Base-by-base conservation (phyloP, 1,140 invertebrate species). In the Heliconius hermathena region DNA sequence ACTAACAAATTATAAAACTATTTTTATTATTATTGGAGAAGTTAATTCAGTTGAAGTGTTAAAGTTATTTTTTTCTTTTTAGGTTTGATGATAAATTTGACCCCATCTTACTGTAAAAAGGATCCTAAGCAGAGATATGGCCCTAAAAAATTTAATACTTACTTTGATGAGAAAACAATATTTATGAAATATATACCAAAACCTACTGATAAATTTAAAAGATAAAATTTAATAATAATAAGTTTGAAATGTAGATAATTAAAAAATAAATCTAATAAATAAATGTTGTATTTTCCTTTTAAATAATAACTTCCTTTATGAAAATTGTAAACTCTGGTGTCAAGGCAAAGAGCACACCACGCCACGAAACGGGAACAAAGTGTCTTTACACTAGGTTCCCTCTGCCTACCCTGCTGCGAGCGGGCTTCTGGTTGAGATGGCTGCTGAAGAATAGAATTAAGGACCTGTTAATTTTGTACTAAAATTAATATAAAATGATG, bases 141-240 rank as follows among this genome's bases (percentile, higher is more conserved):
- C 1, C 96, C 96, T 95, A 97, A 96, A 84, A 97, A 97, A 84
- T 98, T 95, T 85, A 98, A 98, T 91, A 97, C 96, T 83, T 98
- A 98, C 90, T 98, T 96, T 90, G 96, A 97, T 92, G 97, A 98
- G 94, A 90, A 84, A 1, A 97, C 97, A n/a, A 97, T 98, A 78
- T 95, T 95, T 79, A 84, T 86, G 88, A 90, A 84, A 80, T 87
- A 79, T 36, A 89, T 92, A 82, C 90, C 91, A 8, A 88, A 90
- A 73, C 89, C 84, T 22, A 82, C 79, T 20, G 91, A 94, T 66
- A 83, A 79, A 72, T 92, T 92, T 76, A 90, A 88, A 57, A 85
- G 89, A 83, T 89, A 84, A 89, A 71, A 49, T 71, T 70, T 33
- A 20, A 20, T 57, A 54, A 41, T 57, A 72, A 76, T 46, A 71